phyloP scores from a whole-genome alignment of 2,888 invertebrate species.

The Acronicta alni region DNA sequence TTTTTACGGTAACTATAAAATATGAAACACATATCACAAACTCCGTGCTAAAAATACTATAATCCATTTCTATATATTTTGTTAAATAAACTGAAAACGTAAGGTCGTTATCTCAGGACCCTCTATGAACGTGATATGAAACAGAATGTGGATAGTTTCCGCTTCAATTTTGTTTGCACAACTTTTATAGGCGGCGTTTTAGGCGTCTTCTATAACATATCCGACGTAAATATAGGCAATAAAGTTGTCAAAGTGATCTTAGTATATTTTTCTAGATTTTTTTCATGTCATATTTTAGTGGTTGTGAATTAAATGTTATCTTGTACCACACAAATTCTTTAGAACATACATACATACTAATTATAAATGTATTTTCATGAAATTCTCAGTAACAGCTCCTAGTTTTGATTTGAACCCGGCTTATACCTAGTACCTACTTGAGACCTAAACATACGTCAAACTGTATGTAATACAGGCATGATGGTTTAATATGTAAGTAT shows the following conservation, averaged over 20 bases:
- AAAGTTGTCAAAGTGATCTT: too few relatives aligned
- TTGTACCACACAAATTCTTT: too few relatives aligned
- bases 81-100: slow-evolving; percentile 62
- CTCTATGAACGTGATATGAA: slow-evolving; percentile 71
- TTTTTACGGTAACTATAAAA: neutral
- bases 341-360: too few relatives aligned
- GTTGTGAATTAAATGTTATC: too few relatives aligned
- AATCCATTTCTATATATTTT: slow-evolving; percentile 53
- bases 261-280: too few relatives aligned
- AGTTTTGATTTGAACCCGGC: too few relatives aligned
- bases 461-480: too few relatives aligned
- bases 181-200: slow-evolving; percentile 63
- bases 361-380: too few relatives aligned
- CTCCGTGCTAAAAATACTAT: slow-evolving; percentile 10
- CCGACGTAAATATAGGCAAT: slow-evolving; percentile 49
- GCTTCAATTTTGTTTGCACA: slow-evolving; percentile 68
- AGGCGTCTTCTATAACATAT: slow-evolving; percentile 39
- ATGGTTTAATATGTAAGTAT: neutral
- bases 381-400: too few relatives aligned
- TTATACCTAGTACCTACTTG: too few relatives aligned
- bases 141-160: slow-evolving; percentile 66
- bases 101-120: slow-evolving; percentile 64
- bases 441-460: too few relatives aligned
- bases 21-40: neutral
- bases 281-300: too few relatives aligned